Base-by-base conservation (phyloP, 92 coral and sea anemone genomes). In the Parazoanthus darwini region DNA sequence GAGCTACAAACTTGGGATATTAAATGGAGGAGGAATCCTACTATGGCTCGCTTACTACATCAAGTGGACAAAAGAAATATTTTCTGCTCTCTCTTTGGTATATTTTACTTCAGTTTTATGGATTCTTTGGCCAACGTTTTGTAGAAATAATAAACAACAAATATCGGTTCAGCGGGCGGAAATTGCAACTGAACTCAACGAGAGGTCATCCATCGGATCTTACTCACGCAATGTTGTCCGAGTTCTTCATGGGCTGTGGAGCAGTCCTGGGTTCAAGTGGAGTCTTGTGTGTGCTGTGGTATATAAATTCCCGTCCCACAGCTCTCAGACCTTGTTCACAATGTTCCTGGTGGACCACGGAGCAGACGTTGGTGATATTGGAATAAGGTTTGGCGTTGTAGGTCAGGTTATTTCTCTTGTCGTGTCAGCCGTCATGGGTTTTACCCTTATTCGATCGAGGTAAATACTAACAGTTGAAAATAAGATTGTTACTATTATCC, bases 341-440 rank as follows among this genome's bases (percentile, higher is more conserved):
- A 94, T 97, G 99, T 95, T 90, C 71, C 86, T 97, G 66, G 95
- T 97, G n/a, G 98, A 97, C 54, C 85, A 86, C 20, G 98, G 98
- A 26, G 89, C 94, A 43, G 85, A 85, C 10, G 80, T 90, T 33
- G 80, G 92, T 15, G 90, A 90, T 29, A 93, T 93, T 46, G 99
- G 98, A 20, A 80, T 96, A 83, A 82, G 91, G 91, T 91, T 96
- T 74, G 99, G 99, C 16, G 87, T 96, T 26, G 86, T 88, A 67
- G 98, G 99, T 10, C 99, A 97, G 38, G 56, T 83, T 9, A 89
- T 94, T 29, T 97, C 99, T 14, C 86, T 97, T 20, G 78, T 78
- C 6, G 94, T 93, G 25, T 95, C 99, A 6, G 80, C 91, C 20
- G 78, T 85, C 50, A 81, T 79, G 48, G 96, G 98, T 25, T 33